A percentile compares a stretch with the other conserved stretches of the same genome.
These are phyloP conservation scores for Istiophorus platypterus DNA, from an alignment of 2,113 vertebrate genomes.

Conservation along the genomic window DNA sequence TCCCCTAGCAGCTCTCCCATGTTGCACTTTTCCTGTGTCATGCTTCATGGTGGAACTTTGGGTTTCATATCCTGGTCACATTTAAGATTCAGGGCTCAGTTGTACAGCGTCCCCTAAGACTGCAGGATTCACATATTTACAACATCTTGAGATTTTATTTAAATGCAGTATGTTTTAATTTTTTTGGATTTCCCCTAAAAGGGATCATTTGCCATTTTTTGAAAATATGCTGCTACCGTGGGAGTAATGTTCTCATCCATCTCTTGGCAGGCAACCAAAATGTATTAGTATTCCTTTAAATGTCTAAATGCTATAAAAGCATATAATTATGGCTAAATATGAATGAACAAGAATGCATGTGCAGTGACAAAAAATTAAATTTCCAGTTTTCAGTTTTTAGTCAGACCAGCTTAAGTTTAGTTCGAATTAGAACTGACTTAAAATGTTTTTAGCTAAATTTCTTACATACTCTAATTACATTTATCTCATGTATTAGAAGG, in stretches of 20 bases:
- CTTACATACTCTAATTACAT: slow-evolving; percentile 46
- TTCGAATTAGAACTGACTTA: slow-evolving; percentile 51
- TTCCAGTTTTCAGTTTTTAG: slow-evolving; percentile 1
- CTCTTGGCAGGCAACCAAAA: neutral
- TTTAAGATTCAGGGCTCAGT: slow-evolving; percentile 2
- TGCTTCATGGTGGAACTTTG: neutral
- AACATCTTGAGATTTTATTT: neutral
- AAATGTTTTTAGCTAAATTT: slow-evolving; percentile 66
- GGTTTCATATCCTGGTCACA: neutral
- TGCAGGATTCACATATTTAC: neutral
- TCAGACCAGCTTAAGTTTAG: slow-evolving; percentile 8
- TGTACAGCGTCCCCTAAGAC: neutral
- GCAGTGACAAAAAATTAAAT: neutral
- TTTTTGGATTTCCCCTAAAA: neutral
- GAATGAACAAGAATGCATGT: neutral
- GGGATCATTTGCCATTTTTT: neutral
- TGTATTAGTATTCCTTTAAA: neutral
- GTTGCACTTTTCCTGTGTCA: neutral
- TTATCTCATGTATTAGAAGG: slow-evolving; percentile 44
- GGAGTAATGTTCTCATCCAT: neutral
- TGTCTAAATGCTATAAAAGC: neutral
- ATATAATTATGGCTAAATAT: neutral
- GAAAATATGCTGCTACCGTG: neutral
- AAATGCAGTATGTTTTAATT: neutral
- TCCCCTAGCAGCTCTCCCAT: neutral